A percentile compares a stretch with the other conserved stretches of the same genome.
Conservation (phyloP, 1,140 invertebrate species). For the Odontomachus brunneus region DNA sequence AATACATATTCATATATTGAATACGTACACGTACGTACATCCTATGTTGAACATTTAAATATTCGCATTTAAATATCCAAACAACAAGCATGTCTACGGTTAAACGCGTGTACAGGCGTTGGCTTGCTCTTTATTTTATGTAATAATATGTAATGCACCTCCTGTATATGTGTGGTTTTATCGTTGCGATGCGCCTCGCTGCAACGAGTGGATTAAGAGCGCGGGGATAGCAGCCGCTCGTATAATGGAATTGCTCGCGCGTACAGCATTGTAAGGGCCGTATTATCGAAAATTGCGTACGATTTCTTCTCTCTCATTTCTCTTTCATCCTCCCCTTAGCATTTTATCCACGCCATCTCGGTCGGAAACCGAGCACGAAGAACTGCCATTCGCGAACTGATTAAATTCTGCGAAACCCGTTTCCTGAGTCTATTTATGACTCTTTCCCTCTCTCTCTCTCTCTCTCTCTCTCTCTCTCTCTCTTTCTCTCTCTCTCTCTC, state of each 20-base stretch:
- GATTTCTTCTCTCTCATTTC: slow-evolving; percentile 21
- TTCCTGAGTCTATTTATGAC: too few relatives aligned
- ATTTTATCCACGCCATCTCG: slow-evolving; percentile 3
- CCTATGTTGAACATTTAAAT: too few relatives aligned
- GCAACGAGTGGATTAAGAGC: slow-evolving; percentile 5
- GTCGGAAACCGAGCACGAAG: slow-evolving; percentile 16
- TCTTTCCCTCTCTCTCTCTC: too few relatives aligned
- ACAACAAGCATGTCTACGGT: too few relatives aligned
- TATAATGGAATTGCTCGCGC: slow-evolving; percentile 31
- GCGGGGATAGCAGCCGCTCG: not conserved
- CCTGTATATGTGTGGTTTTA: not conserved
- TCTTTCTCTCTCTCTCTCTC: too few relatives aligned
- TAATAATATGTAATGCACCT: not conserved
- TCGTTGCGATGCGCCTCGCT: not conserved
- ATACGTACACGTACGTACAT: too few relatives aligned
- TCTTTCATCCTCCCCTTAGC: slow-evolving; percentile 1
- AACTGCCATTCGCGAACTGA: slow-evolving; percentile 5
- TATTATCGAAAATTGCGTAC: slow-evolving; percentile 58
- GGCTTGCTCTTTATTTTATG: too few relatives aligned
- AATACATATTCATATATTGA: too few relatives aligned
- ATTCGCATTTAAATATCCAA: too few relatives aligned
- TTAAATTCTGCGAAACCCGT: slow-evolving; percentile 30
- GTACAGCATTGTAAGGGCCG: slow-evolving; percentile 13
- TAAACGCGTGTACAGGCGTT: too few relatives aligned
- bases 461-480: too few relatives aligned